Evolutionary conservation across 2,113 vertebrate species (phyloP), one percentile per base, ranked within the genome.

Genomic region (Raja brachyura): DNA sequence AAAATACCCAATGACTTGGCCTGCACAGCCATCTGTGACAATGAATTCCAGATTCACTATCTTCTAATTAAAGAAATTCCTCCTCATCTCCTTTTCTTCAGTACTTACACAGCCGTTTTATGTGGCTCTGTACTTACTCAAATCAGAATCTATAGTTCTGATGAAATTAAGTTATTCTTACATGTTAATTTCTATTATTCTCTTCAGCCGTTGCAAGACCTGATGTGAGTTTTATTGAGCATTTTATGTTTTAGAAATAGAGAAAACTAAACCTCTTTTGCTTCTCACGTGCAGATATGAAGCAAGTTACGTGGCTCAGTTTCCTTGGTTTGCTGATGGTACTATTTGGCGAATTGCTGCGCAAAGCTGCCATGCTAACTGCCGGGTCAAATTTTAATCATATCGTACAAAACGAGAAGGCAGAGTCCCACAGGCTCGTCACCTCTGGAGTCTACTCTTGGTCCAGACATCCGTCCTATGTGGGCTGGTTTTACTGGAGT

Each of bases 401-500:
- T 90, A 98, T 99, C 0, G 99, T 99, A 18, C 98, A 99, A 96
- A 99, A 99, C 0, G 99, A 99, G 93, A 99, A 99, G 75, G 98
- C 99, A 0, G 98, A 97, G 28, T 97, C 96, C 31, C 99, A 99
- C 28, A 97, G 98, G 25, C 94, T 99, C 95, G 98, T 99, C 96
- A 99, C 98, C 0, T 96, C 94, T 0, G 99, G 98, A 0, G 98
- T 99, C 10, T 99, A 99, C 0, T 95, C 97, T 63, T 98, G 96
- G 96, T 99, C 97, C 95, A 97, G 99, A 93, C 99, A 99, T 94
- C 99, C 99, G 0, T 98, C 99, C 2, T 99, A 99, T 0, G 99
- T 99, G 86, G 99, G 99, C 83, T 99, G 99, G 99, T 99, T 99
- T 96, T 99, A 98, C 96, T 99, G 99, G 99, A 99, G 99, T 94